A percentile compares a stretch with the other conserved stretches of the same genome.
phyloP scores from a whole-genome alignment of 2,797 vertebrate species.

The Chaunax sp. region DNA sequence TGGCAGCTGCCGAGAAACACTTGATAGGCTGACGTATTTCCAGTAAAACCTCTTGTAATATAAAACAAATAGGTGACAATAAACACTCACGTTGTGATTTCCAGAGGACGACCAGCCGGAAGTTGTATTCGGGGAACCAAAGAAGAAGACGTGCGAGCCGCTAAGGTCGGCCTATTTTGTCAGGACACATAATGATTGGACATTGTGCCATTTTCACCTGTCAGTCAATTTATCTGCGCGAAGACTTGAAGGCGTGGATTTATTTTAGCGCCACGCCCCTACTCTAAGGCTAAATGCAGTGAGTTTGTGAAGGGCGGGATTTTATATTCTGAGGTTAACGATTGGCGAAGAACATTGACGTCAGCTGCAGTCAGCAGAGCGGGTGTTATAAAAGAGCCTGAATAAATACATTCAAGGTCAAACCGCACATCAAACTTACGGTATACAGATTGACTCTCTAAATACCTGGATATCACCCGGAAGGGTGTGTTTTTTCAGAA shows the following conservation, averaged over 20 bases:
- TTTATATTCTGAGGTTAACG: fast-evolving
- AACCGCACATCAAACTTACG: neutral
- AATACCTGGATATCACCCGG: too few relatives aligned
- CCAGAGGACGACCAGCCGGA: conserved; percentile 77
- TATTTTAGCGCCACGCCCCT: fast-evolving
- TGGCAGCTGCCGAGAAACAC: neutral
- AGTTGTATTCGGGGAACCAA: conserved; percentile 39
- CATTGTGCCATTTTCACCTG: fast-evolving
- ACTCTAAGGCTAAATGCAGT: conserved; percentile 31
- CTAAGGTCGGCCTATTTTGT: conserved; percentile 27
- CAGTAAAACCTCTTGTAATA: neutral
- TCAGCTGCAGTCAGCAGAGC: neutral
- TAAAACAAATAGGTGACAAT: conserved; percentile 11
- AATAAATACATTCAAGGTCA: conserved; percentile 56
- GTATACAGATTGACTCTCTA: too few relatives aligned
- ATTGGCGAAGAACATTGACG: conserved; percentile 34
- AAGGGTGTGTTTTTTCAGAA: too few relatives aligned
- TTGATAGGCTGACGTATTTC: fast-evolving
- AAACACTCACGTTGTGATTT: conserved; percentile 80
- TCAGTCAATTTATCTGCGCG: neutral
- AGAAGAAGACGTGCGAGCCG: conserved; percentile 34
- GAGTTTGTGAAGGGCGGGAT: neutral
- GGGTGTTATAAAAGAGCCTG: neutral
- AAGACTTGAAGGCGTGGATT: fast-evolving
- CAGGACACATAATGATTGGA: conserved; percentile 52